Percentiles rank a stretch among this genome's conserved stretches.
These are phyloP conservation scores for Hylaeus anthracinus DNA, from an alignment of 1,140 invertebrate genomes.

Conservation along the genomic window DNA sequence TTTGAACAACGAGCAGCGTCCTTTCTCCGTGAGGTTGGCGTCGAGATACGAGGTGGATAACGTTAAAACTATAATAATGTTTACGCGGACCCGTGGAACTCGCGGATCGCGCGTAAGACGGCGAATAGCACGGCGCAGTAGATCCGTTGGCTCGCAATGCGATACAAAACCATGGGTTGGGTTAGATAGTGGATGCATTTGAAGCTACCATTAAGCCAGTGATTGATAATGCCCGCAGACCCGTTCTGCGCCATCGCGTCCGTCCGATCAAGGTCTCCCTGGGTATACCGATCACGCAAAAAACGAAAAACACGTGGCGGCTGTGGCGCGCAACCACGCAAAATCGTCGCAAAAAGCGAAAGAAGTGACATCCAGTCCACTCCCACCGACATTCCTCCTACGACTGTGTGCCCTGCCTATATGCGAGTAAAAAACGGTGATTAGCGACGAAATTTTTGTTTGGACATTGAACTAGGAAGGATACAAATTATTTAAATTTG, in stretches of 20 bases:
- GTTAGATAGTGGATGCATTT: constrained; percentile 75
- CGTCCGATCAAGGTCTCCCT: constrained; percentile 70
- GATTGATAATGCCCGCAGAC: constrained; percentile 77
- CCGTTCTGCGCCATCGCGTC: constrained; percentile 72
- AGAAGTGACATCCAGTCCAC: constrained; percentile 62
- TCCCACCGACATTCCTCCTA: constrained; percentile 61
- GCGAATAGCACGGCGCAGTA: too few species aligned
- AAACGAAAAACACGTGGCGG: constrained; percentile 60
- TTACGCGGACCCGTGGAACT: constrained; percentile 11
- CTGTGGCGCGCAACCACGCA: constrained; percentile 53
- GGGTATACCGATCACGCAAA: constrained; percentile 67
- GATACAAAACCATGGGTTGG: constrained; percentile 58
- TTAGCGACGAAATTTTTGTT: constrained; percentile 65
- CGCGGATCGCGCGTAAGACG: constrained; percentile 20
- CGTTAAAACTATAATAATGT: constrained; percentile 42
- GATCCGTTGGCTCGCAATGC: constrained; percentile 41
- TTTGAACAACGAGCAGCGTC: constrained; percentile 12
- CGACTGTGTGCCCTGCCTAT: constrained; percentile 6
- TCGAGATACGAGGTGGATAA: constrained; percentile 13
- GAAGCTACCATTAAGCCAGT: constrained; percentile 75
- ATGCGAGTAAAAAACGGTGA: constrained; percentile 64
- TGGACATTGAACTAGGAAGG: background rate
- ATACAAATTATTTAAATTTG: too few species aligned
- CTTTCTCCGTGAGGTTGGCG: background rate
- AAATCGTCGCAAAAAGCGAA: constrained; percentile 60